A percentile compares a stretch with the other conserved stretches of the same genome.
Evolutionary conservation across 1,140 invertebrate species (phyloP).

Genomic region (Polyergus mexicanus): DNA sequence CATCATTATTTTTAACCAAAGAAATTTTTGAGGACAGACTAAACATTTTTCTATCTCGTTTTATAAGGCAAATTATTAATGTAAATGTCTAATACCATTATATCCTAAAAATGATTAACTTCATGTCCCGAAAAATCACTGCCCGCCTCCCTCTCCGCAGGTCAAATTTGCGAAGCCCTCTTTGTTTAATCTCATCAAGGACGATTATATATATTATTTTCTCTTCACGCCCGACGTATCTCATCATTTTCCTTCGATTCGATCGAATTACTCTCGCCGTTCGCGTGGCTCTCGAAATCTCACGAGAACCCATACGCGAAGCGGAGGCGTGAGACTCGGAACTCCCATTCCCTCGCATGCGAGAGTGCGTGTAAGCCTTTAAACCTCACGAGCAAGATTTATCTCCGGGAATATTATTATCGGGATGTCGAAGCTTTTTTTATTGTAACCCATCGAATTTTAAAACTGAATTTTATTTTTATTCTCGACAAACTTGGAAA

Average conservation of each 20-base stretch:
- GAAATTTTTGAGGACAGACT: background rate
- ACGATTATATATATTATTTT: constrained; percentile 67
- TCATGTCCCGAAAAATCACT: constrained; percentile 10
- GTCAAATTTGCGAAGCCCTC: constrained; percentile 19
- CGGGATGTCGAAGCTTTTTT: constrained; percentile 28
- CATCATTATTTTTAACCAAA: background rate
- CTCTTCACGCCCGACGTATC: background rate
- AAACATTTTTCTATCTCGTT: background rate
- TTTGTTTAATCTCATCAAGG: constrained; percentile 66
- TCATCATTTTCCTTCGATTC: background rate
- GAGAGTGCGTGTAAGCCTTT: constrained; percentile 32
- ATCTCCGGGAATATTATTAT: constrained; percentile 65
- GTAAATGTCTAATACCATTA: background rate
- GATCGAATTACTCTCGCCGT: constrained; percentile 43
- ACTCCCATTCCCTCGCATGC: constrained; percentile 38
- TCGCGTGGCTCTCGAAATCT: constrained; percentile 74
- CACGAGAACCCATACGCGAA: constrained; percentile 25
- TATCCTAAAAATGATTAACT: constrained; percentile 34
- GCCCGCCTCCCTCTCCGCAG: background rate
- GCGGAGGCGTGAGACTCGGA: constrained; percentile 68
- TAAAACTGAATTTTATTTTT: constrained; percentile 24
- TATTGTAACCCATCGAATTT: constrained; percentile 61
- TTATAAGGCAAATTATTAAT: background rate
- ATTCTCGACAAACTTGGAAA: background rate
- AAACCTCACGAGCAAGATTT: constrained; percentile 62